Percentiles rank a stretch among this genome's conserved stretches.
These are phyloP conservation scores for Formicarius rufipectus DNA, from an alignment of 2,113 vertebrate species.

Conservation along the genomic window DNA sequence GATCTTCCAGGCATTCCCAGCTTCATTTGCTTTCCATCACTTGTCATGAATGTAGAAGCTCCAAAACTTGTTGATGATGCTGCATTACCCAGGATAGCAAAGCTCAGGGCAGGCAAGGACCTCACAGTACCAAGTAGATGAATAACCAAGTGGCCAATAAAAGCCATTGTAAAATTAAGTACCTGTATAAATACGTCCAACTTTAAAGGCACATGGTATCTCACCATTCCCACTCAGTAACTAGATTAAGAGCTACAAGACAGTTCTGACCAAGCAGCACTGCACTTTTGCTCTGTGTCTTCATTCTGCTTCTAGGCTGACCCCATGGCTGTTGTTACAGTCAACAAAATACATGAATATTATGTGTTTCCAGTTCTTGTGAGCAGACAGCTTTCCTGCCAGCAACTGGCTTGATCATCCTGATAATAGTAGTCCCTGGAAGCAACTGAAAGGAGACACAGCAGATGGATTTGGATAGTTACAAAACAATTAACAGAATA, in stretches of 20 bases:
- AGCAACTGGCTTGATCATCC: background rate
- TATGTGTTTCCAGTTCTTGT: background rate
- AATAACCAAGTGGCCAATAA: background rate
- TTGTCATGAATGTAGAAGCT: background rate
- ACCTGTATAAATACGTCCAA: background rate
- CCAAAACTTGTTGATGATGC: background rate
- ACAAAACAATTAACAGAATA: background rate
- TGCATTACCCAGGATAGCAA: background rate
- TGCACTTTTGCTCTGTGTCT: background rate
- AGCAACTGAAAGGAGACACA: background rate
- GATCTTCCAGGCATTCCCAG: background rate
- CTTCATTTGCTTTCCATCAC: background rate
- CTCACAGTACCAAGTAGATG: background rate
- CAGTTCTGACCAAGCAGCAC: background rate
- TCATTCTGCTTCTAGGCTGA: background rate
- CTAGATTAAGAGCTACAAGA: background rate
- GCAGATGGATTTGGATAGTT: background rate
- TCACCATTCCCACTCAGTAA: background rate
- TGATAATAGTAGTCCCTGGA: background rate
- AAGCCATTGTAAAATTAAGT: background rate
- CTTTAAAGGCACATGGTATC: background rate
- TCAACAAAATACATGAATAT: too few relatives aligned
- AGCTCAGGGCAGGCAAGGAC: background rate
- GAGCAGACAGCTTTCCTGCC: background rate
- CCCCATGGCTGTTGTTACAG: background rate